Evolutionary conservation across 2,113 vertebrate species (phyloP).

Genomic region (Leptobrachium leishanense): DNA sequence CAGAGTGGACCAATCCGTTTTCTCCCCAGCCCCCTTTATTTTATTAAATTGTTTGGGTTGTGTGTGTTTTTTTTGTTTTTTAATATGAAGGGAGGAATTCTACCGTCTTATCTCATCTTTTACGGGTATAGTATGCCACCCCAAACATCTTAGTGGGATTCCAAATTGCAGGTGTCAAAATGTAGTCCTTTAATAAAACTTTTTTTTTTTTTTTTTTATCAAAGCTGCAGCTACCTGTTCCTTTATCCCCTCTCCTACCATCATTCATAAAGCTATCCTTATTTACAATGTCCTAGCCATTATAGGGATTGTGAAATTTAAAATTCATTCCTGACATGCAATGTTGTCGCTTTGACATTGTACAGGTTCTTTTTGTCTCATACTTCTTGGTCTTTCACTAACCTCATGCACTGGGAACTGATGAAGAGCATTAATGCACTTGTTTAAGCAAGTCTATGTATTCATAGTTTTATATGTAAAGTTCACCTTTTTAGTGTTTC

Average conservation of each 20-base stretch:
- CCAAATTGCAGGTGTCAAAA: background rate
- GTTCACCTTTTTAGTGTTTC: background rate
- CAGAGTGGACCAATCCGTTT: constrained; percentile 13
- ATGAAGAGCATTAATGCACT: constrained; percentile 36
- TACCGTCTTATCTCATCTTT: background rate
- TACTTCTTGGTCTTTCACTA: background rate
- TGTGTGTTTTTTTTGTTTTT: too few relatives aligned
- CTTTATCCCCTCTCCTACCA: too few relatives aligned
- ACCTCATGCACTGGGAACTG: constrained; percentile 12
- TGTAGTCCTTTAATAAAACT: too few relatives aligned
- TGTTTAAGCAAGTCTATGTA: constrained; percentile 7
- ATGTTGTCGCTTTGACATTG: too few relatives aligned
- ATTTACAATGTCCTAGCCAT: too few relatives aligned
- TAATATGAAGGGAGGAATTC: background rate
- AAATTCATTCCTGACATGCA: too few relatives aligned
- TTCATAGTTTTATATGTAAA: constrained; percentile 23
- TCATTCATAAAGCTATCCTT: too few relatives aligned
- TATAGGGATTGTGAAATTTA: too few relatives aligned
- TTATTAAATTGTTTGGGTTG: too few relatives aligned
- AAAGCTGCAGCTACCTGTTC: too few relatives aligned
- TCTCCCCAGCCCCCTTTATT: background rate
- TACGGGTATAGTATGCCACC: background rate
- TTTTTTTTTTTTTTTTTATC: too few relatives aligned
- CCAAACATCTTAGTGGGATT: background rate
- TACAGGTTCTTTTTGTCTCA: too few relatives aligned